Base-by-base conservation (phyloP, 2,113 vertebrate genomes). In the Perca schrenkii region DNA sequence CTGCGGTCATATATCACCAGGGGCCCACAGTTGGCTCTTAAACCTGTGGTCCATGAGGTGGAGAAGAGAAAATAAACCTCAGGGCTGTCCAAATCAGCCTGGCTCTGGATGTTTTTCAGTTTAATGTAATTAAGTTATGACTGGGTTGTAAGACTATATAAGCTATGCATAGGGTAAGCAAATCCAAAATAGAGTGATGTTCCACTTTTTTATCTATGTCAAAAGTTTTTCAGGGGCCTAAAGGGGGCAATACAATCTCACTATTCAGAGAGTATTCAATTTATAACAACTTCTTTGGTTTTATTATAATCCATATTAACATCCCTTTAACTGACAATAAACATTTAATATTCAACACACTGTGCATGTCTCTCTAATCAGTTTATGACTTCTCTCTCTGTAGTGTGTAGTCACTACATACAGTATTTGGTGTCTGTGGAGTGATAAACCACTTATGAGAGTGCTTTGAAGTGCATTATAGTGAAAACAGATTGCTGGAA, bases 1-100 rank as follows among this genome's bases (percentile, higher is more conserved):
- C 74, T 79, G 69, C 68, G 86, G 87, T 91, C 92, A 80, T 93
- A 91, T 93, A 93, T 94, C 92, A 93, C 83, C 63, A 56, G 89
- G 89, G 92, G 82, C 76, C 90, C 86, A 75, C 73, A 60, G 80
- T 83, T 91, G 80, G 82, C 53, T 75, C 75, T 79, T 74, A 90
- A 94, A 90, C 50, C 86, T 85, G 77, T 64, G 86, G 84, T 77
- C 68, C 84, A 82, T 89, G 85, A 88, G 81, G 83, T 54, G 36
- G 64, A 89, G 86, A 87, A 78, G 64, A 91, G 85, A 87, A 86
- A 90, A 90, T 79, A 83, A 93, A 89, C 74, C 63, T 76, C 52
- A 79, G 46, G 79, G 57, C 68, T 67, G 65, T 83, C 65, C 77
- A 77, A 25, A 77, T 69, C 75, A 83, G 67, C 76, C 87, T 49